phyloP scores from a whole-genome alignment of 2,888 invertebrate species.

The Coenonympha glycerion region DNA sequence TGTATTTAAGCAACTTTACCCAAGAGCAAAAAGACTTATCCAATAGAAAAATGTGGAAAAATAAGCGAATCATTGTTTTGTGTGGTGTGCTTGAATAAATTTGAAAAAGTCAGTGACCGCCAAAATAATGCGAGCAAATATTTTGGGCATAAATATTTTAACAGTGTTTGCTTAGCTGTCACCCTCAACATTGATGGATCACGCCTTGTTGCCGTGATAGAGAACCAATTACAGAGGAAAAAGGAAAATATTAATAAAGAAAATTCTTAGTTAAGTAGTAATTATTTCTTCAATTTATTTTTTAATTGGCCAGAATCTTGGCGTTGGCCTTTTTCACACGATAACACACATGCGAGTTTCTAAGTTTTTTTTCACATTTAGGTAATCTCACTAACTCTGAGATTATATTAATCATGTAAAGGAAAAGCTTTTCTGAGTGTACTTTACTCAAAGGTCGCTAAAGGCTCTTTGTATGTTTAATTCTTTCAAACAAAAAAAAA shows the following conservation, averaged over 20 bases:
- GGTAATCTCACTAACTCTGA: no score
- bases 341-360: neutral
- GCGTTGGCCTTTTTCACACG: neutral
- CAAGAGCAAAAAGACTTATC: no score
- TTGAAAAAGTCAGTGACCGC: slow-evolving; percentile 23
- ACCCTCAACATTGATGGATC: slow-evolving; percentile 27
- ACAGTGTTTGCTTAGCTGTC: slow-evolving; percentile 10
- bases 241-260: neutral
- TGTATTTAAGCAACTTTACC: no score
- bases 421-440: no score
- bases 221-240: neutral
- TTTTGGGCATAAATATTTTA: slow-evolving; percentile 22
- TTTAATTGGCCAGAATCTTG: neutral
- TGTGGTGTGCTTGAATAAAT: slow-evolving; percentile 11
- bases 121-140: slow-evolving; percentile 20
- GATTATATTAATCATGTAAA: no score
- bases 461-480: no score
- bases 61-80: neutral
- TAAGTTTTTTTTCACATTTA: neutral
- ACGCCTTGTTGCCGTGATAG: slow-evolving; percentile 3
- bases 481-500: no score
- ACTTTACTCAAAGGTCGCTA: no score
- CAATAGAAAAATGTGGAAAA: neutral
- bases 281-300: slow-evolving; percentile 1
- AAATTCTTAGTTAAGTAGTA: neutral